Evolutionary conservation across 2,797 vertebrate species (phyloP).

Genomic region (Cryptoblepharus egeriae): DNA sequence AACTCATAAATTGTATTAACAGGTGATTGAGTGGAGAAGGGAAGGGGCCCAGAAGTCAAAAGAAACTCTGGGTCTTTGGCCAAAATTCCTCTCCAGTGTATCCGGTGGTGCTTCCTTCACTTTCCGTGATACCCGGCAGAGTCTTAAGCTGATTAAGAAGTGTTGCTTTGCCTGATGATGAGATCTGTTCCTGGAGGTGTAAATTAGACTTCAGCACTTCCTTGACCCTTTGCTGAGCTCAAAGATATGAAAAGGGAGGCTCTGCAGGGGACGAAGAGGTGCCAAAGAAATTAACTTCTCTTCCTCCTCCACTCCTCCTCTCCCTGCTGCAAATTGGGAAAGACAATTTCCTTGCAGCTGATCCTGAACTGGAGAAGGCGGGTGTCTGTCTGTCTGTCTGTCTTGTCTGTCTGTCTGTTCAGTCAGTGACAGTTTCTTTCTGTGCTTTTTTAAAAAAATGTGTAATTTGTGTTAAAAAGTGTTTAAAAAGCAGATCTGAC

Average conservation of each 20-base stretch:
- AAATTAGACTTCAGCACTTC: constrained; percentile 46
- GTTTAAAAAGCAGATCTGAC: too few relatives aligned
- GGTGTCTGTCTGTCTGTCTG: too few relatives aligned
- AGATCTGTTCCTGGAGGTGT: constrained; percentile 37
- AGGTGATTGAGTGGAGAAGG: too few relatives aligned
- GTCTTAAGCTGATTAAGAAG: constrained; percentile 45
- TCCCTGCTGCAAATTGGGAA: constrained; percentile 55
- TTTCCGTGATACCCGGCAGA: constrained; percentile 11
- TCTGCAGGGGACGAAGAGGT: neutral
- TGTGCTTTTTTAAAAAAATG: too few relatives aligned
- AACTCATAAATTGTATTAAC: too few relatives aligned
- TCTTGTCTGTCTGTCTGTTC: too few relatives aligned
- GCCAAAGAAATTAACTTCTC: constrained; percentile 2
- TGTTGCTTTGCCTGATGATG: constrained; percentile 42
- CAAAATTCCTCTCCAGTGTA: constrained; percentile 1
- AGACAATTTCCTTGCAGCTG: neutral
- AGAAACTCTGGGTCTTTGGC: too few relatives aligned
- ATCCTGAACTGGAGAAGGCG: neutral
- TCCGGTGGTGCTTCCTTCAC: constrained; percentile 1
- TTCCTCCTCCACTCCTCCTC: neutral
- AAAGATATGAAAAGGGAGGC: neutral
- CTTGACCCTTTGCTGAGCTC: constrained; percentile 50
- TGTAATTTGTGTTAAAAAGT: too few relatives aligned
- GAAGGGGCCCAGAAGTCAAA: too few relatives aligned
- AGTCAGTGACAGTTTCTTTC: neutral